Evolutionary conservation across 2,888 invertebrate genomes (phyloP).

Genomic region (Trissolcus brochymenae): DNA sequence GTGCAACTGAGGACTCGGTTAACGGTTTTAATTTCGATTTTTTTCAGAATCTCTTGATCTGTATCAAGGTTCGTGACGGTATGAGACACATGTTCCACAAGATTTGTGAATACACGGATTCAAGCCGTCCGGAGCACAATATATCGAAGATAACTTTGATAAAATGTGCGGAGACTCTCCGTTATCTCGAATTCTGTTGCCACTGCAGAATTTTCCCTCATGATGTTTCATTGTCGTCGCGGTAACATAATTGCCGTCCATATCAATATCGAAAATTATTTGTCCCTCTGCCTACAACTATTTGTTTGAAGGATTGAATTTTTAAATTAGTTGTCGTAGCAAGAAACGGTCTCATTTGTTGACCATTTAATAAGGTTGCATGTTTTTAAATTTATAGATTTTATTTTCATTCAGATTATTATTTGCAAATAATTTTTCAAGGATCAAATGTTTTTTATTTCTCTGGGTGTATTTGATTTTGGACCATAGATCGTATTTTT

Average conservation of each 20-base stretch:
- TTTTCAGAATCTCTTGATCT: constrained; percentile 1
- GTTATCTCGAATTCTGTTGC: constrained; percentile 25
- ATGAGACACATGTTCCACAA: constrained; percentile 23
- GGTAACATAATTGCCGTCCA: constrained; percentile 11
- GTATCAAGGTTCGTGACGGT: constrained; percentile 16
- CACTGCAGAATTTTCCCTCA: constrained; percentile 18
- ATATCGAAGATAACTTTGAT: constrained; percentile 33
- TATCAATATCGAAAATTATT: constrained; percentile 6
- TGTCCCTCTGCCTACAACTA: no score
- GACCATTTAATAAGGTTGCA: no score
- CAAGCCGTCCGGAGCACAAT: constrained; percentile 28
- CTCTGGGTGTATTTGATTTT: no score
- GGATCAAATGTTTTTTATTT: no score
- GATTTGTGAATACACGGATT: constrained; percentile 41
- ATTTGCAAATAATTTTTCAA: no score
- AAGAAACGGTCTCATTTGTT: no score
- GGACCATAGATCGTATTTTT: no score
- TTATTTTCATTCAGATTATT: no score
- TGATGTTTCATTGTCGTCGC: constrained; percentile 24
- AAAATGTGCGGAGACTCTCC: constrained; percentile 19
- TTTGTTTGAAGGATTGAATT: no score
- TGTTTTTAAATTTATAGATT: no score
- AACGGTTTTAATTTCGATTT: constrained; percentile 33
- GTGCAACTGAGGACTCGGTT: constrained; percentile 6
- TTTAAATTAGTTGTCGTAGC: no score